Percentiles rank a stretch among this genome's conserved stretches.
Evolutionary conservation across 1,140 invertebrate species (phyloP).

Genomic region (Drosophila chauvacae): DNA sequence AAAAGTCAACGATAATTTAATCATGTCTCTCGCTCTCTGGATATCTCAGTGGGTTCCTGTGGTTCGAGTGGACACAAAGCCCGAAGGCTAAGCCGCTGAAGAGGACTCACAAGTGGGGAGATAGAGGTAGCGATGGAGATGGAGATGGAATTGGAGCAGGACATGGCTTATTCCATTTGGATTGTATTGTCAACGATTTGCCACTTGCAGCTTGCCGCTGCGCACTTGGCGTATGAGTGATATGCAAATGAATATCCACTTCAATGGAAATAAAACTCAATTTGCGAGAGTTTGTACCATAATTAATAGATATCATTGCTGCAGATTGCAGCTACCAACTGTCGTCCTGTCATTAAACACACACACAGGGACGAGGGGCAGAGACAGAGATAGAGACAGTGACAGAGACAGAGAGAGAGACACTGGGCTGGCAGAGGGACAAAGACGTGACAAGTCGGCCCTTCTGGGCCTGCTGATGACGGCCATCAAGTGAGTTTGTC

Average conservation of each 20-base stretch:
- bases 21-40: constrained; percentile 31
- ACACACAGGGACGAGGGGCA: background rate
- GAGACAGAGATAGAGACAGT: background rate
- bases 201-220: constrained; percentile 37
- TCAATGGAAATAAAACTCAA: constrained; percentile 48
- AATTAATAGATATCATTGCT: constrained; percentile 56
- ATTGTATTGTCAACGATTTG: constrained; percentile 41
- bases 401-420: background rate
- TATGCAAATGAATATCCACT: constrained; percentile 51
- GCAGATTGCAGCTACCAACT: constrained; percentile 37
- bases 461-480: constrained; percentile 52
- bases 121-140: too few species aligned
- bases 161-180: constrained; percentile 34
- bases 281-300: constrained; percentile 43
- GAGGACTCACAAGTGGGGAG: background rate
- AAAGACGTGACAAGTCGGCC: constrained; percentile 42
- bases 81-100: constrained; percentile 34
- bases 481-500: constrained; percentile 54
- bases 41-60: constrained; percentile 8
- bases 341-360: constrained; percentile 30
- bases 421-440: background rate
- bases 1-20: constrained; percentile 58
- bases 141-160: background rate
- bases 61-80: constrained; percentile 33
- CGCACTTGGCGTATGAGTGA: constrained; percentile 50